Percentiles rank a stretch among this genome's conserved stretches.
These are phyloP conservation scores for Synergus japonicus DNA, from an alignment of 2,888 invertebrate species.

Conservation along the genomic window DNA sequence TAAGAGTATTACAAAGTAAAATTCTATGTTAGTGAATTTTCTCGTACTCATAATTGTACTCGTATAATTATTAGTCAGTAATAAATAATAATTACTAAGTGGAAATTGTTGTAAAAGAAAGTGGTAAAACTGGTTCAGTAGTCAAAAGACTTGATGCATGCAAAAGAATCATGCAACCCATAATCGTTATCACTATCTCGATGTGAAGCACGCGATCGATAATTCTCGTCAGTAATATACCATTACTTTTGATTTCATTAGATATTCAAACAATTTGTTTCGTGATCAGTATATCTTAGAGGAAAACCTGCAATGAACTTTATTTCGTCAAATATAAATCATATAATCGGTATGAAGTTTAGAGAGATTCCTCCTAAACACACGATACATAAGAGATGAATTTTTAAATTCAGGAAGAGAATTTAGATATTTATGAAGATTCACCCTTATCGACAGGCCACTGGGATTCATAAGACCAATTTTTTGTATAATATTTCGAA, in stretches of 20 bases:
- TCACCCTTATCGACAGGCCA: background rate
- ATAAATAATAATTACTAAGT: background rate
- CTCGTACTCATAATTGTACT: no score
- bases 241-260: conserved; percentile 2
- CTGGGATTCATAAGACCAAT: background rate
- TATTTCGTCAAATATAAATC: no score
- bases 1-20: no score
- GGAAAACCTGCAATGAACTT: no score
- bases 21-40: no score
- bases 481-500: no score
- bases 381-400: no score
- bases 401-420: background rate
- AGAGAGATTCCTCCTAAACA: no score
- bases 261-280: background rate
- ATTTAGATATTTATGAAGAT: background rate
- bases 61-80: background rate
- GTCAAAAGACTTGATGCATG: conserved; percentile 1
- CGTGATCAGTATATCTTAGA: background rate
- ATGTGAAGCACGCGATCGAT: conserved; percentile 6
- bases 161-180: conserved; percentile 7
- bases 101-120: conserved; percentile 2
- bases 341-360: no score
- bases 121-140: conserved; percentile 11
- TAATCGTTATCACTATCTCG: conserved; percentile 12
- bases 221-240: background rate